Evolutionary conservation across 2,888 invertebrate species (phyloP).

Genomic region (Latrodectus hesperus): DNA sequence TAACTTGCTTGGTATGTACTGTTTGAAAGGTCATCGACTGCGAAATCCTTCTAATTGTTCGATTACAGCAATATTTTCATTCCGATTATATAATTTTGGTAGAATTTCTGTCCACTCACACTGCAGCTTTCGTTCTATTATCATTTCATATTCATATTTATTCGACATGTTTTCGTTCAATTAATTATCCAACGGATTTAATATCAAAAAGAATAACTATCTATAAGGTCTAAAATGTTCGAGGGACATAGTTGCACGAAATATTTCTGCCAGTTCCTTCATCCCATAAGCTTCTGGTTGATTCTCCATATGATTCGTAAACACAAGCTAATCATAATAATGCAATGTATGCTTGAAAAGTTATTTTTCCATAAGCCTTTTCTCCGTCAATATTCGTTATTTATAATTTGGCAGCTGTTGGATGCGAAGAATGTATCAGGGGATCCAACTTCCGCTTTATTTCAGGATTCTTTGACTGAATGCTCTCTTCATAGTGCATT

Average conservation of each 20-base stretch:
- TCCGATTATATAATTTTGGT: conserved; percentile 3
- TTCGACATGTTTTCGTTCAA: too few relatives aligned
- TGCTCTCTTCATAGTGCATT: conserved; percentile 9
- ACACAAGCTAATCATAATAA: too few relatives aligned
- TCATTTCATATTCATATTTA: too few relatives aligned
- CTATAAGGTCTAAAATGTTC: not conserved
- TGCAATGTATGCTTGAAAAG: too few relatives aligned
- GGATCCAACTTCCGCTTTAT: conserved; percentile 12
- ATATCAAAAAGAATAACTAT: not conserved
- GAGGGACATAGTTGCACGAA: not conserved
- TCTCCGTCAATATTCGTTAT: too few relatives aligned
- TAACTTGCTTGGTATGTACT: not conserved
- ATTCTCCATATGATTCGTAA: not conserved
- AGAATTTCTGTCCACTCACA: conserved; percentile 3
- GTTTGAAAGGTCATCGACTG: not conserved
- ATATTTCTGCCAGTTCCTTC: not conserved
- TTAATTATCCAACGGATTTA: not conserved
- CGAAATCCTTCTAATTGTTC: conserved; percentile 9
- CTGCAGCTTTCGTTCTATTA: not conserved
- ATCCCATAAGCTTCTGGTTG: conserved; percentile 6
- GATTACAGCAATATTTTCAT: conserved; percentile 9
- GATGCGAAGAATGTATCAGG: not conserved
- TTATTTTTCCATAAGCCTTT: too few relatives aligned
- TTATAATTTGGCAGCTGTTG: conserved; percentile 16
- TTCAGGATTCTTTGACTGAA: conserved; percentile 3